Evolutionary conservation across 2,888 invertebrate species (phyloP), one percentile per base, ranked within the genome.

Genomic region (Cabera pusaria): DNA sequence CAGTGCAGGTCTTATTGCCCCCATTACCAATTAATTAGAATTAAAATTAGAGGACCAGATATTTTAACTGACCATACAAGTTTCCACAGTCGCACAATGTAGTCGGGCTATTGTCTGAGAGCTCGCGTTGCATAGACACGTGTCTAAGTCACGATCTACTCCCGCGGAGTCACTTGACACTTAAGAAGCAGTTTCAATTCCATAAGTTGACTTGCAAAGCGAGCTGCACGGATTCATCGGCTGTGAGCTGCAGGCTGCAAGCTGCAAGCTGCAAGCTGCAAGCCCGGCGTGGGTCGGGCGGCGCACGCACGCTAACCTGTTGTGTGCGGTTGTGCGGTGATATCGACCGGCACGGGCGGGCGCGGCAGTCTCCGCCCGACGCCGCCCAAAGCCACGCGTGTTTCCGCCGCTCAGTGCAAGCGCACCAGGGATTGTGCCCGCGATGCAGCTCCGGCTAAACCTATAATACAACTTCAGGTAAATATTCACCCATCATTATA

Each of bases 251-350:
- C 32, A 33, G n/a, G n/a, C n/a, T n/a, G n/a, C n/a, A n/a, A n/a
- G n/a, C n/a, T n/a, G n/a, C n/a, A 6, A 14, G 3, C 10, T 11
- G 18, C n/a, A n/a, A 19, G 11, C 19, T 14, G 5, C 8, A 11
- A 7, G 11, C 5, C 5, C 17, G 9, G 20, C 9, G 21, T 42
- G 22, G n/a, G n/a, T n/a, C n/a, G 8, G 16, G 56, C 77, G 75
- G 83, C 81, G 85, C 82, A 80, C 82, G 83, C 83, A 82, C 52
- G 44, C 57, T 71, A 76, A 84, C 85, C 83, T 84, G 85, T 85
- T 82, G 83, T 69, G 64, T 53, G 59, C 58, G 34, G 42, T 48
- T 51, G 59, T 46, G 49, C 49, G 59, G 45, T 50, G 38, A 50
- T 79, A 82, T 81, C 83, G 82, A 81, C 77, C 64, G 66, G 65